A percentile compares a stretch with the other conserved stretches of the same genome.
These are phyloP conservation scores for Ectropis grisescens DNA, from an alignment of 1,140 invertebrate species.

Conservation along the genomic window DNA sequence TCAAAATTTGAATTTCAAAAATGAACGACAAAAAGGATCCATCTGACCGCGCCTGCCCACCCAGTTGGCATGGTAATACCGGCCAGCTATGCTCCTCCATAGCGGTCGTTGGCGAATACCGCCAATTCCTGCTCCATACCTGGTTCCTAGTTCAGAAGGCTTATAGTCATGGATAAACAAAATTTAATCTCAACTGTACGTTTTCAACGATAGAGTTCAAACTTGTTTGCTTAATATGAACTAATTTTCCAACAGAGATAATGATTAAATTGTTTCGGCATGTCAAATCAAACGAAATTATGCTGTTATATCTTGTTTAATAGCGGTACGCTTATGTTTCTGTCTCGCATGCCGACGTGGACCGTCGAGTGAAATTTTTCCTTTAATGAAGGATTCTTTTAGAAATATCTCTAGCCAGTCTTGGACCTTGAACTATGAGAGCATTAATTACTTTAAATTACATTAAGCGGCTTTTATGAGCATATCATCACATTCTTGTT, in stretches of 20 bases:
- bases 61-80: conserved; percentile 38
- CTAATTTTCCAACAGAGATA: conserved; percentile 59
- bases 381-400: conserved; percentile 27
- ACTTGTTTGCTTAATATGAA: too few species aligned
- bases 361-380: conserved; percentile 43
- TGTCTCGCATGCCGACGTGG: conserved; percentile 40
- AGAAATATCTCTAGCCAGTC: conserved; percentile 23
- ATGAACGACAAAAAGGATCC: conserved; percentile 48
- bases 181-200: conserved; percentile 19
- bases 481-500: too few species aligned
- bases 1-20: conserved; percentile 46
- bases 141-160: conserved; percentile 31
- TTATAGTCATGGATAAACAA: conserved; percentile 22
- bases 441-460: too few species aligned
- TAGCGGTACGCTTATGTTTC: conserved; percentile 48
- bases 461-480: too few species aligned
- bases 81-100: conserved; percentile 36
- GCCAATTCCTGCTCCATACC: conserved; percentile 52
- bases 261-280: conserved; percentile 69
- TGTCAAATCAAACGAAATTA: conserved; percentile 69
- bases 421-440: too few species aligned
- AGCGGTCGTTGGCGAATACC: conserved; percentile 60
- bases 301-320: conserved; percentile 68
- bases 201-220: too few species aligned
- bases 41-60: conserved; percentile 51